phyloP scores from a whole-genome alignment of 2,888 invertebrate species.

The Hermaeophaga mercurialis region DNA sequence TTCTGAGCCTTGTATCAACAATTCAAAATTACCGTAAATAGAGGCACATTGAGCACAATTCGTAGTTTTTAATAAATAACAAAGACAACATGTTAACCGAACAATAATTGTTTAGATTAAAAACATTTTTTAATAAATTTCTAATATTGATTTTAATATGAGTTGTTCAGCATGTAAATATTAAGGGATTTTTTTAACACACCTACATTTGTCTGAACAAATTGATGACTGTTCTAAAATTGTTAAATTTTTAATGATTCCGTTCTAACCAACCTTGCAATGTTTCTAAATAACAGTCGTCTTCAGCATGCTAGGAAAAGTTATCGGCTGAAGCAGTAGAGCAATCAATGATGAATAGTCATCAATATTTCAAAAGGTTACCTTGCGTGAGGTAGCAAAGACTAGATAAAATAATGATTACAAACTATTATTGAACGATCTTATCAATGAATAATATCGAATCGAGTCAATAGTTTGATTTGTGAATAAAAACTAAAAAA shows the following conservation, averaged over 20 bases:
- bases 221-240: background rate
- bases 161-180: too few species aligned
- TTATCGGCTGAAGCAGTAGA: background rate
- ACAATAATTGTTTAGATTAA: too few species aligned
- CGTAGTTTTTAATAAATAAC: too few species aligned
- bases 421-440: background rate
- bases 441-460: too few species aligned
- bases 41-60: too few species aligned
- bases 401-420: conserved; percentile 5
- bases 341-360: conserved; percentile 10
- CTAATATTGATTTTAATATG: too few species aligned
- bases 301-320: background rate
- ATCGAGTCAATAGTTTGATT: too few species aligned
- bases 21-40: too few species aligned
- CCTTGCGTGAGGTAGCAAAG: conserved; percentile 6
- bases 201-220: background rate
- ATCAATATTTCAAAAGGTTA: conserved; percentile 3
- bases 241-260: background rate
- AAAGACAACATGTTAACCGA: too few species aligned
- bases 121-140: background rate
- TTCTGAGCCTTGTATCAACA: background rate
- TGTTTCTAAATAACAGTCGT: background rate
- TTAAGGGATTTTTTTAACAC: too few species aligned
- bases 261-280: background rate
- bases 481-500: too few species aligned